Base-by-base conservation (phyloP, 2,888 invertebrate genomes). In the Nemotelus nigrinus region DNA sequence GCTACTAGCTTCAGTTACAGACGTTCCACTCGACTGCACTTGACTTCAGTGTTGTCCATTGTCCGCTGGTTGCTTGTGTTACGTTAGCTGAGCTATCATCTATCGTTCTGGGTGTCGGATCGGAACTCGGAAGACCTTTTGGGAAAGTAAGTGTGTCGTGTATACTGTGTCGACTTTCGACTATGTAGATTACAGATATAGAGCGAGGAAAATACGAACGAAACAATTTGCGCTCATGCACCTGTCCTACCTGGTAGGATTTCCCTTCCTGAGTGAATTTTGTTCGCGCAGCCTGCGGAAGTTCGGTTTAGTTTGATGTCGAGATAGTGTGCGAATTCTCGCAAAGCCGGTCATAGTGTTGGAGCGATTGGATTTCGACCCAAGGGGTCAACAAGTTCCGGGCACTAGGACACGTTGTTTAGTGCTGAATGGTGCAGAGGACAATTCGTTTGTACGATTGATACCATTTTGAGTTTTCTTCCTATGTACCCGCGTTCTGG, bases 1-100 rank as follows among this genome's bases (percentile, higher is more conserved):
- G 70, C 70, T 70, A 44, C 55, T 43, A 55, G 44, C 70, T 70
- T 70, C 53, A 70, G 70, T 70, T 70, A 70, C 55, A 70, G 43
- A 70, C 39, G 70, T 70, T 70, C 70, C 70, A 70, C 70, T 70
- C 55, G 50, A 47, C 53, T 70, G 70, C 70, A 53, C 70, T 70
- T 63, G 47, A 41, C 50, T 25, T 25, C 25, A 25, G 25, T 25
- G 25, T 25, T 25, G 41, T 70, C 43, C 55, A 7, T 41, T 6
- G 45, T n/a, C 10, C 39, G 6, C 47, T n/a, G 65, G 7, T 25
- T 5, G 5, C 10, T 44, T 45, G 65, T 68, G 1, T 25, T 25
- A 25, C 45, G 67, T 47, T 60, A 55, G 45, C 63, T 68, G 48
- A 10, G 67, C 48, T 67, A n/a, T 5, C n/a, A 48, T 67, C 7